Evolutionary conservation across 2,113 vertebrate genomes (phyloP), one percentile per base, ranked within the genome.

Genomic region (Ptyas mucosa): DNA sequence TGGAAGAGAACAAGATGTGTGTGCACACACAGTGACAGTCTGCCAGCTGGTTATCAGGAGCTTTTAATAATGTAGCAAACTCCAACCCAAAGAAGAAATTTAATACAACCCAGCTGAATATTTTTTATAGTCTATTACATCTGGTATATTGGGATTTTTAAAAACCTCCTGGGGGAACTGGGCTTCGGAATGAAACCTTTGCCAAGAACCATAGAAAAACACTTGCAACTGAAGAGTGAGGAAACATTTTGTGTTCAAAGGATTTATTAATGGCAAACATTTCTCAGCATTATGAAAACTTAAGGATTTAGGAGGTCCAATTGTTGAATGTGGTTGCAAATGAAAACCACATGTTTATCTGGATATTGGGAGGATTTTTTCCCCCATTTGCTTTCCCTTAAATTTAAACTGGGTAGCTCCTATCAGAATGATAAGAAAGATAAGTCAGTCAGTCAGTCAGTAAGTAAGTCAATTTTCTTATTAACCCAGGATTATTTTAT

Each of bases 251-350:
- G 89, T 57, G 3, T 96, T 97, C 94, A 96, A 97, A 96, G 92
- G 87, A 87, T 95, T 96, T 96, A 94, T 95, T 96, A 97, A 97
- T 97, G 95, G 94, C 95, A 96, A 96, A 94, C 90, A 97, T 96
- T 96, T 97, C 96, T 96, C 94, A 96, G 75, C 85, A 94, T 90
- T 93, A 93, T 94, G 93, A 97, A 97, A 96, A 94, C 49, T 9
- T 75, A 94, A 93, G 85, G 93, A 96, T 97, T 97, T 97, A 91
- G 92, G 93, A 34, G 90, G 95, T 61, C 87, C n/a, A 39, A 96
- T 93, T 91, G 94, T 92, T 85, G 89, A 89, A 61, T 94, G 93
- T 89, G 15, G 14, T 93, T 95, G 91, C 90, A 94, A 95, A 96
- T 91, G 11, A 92, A 96, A 94, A 91, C 95, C n/a, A 9, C 90